Evolutionary conservation across 1,140 invertebrate genomes (phyloP).

Genomic region (Telenomus remus): DNA sequence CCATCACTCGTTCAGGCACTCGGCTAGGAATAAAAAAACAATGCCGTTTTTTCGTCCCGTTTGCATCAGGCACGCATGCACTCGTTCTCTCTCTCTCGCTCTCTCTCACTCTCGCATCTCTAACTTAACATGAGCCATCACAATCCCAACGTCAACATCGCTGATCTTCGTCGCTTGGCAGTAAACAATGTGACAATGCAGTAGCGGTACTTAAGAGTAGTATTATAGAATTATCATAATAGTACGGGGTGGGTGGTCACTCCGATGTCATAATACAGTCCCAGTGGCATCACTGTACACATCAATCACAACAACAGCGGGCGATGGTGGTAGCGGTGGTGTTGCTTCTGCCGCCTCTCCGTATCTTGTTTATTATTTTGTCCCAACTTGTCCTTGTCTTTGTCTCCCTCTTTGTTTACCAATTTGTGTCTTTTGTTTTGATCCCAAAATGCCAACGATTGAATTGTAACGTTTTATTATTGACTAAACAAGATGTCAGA

Average conservation of each 20-base stretch:
- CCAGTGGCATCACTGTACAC: conserved; percentile 76
- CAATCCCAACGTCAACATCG: conserved; percentile 70
- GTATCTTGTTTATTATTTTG: no score
- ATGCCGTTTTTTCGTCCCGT: conserved; percentile 2
- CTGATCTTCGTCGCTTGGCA: conserved; percentile 73
- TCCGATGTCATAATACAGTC: conserved; percentile 74
- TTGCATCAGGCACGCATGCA: conserved; percentile 26
- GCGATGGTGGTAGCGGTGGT: conserved; percentile 73
- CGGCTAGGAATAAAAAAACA: conserved; percentile 37
- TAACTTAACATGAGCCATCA: conserved; percentile 73
- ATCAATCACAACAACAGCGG: conserved; percentile 73
- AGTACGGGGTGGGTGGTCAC: conserved; percentile 76
- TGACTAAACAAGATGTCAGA: no score
- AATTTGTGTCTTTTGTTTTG: no score
- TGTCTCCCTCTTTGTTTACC: no score
- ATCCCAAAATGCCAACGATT: no score
- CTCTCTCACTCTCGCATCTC: conserved; percentile 30
- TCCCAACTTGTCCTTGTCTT: no score
- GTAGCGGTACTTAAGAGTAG: conserved; percentile 73
- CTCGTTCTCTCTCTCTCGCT: conserved; percentile 12
- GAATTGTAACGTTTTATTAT: no score
- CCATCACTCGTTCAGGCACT: conserved; percentile 38
- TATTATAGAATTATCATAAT: conserved; percentile 68
- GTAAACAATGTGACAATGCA: conserved; percentile 76
- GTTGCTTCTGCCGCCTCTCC: conserved; percentile 66